Conservation (phyloP, 1,140 invertebrate genomes). For the Dreissena polymorpha region DNA sequence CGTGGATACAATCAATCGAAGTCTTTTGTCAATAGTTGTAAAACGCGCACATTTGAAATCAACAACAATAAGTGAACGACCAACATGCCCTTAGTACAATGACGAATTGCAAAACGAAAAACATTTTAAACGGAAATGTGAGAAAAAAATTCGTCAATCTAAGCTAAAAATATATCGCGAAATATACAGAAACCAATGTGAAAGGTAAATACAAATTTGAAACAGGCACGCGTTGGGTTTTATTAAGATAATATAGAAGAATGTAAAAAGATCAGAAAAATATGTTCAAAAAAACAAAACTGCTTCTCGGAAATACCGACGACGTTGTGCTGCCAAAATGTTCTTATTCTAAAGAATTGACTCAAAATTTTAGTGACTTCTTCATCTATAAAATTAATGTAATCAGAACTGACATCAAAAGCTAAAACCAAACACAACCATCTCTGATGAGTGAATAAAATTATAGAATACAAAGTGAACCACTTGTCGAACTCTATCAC, state of each 20-base stretch:
- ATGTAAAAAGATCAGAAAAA: too few relatives aligned
- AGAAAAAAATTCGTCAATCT: neutral
- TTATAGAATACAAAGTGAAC: neutral
- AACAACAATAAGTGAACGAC: slow-evolving; percentile 22
- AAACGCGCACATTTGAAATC: slow-evolving; percentile 13
- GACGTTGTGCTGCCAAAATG: slow-evolving; percentile 6
- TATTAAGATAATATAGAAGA: slow-evolving; percentile 11
- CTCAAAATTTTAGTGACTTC: slow-evolving; percentile 47
- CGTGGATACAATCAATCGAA: too few relatives aligned
- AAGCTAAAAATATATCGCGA: slow-evolving; percentile 1
- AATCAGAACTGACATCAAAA: slow-evolving; percentile 9
- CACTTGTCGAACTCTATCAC: neutral
- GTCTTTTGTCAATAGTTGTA: too few relatives aligned
- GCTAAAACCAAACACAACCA: neutral
- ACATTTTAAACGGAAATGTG: slow-evolving; percentile 22
- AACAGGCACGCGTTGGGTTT: slow-evolving; percentile 9
- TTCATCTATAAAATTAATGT: slow-evolving; percentile 31
- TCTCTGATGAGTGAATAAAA: neutral
- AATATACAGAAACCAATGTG: slow-evolving; percentile 25
- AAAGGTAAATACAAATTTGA: slow-evolving; percentile 12
- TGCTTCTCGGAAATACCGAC: slow-evolving; percentile 15
- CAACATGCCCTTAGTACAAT: slow-evolving; percentile 6
- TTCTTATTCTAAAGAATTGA: slow-evolving; percentile 16
- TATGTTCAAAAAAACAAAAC: slow-evolving; percentile 34
- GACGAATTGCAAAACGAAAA: slow-evolving; percentile 22